Percentiles rank a stretch among this genome's conserved stretches.
Conservation (phyloP, 2,797 vertebrate species). For the Telmatherina bonti region DNA sequence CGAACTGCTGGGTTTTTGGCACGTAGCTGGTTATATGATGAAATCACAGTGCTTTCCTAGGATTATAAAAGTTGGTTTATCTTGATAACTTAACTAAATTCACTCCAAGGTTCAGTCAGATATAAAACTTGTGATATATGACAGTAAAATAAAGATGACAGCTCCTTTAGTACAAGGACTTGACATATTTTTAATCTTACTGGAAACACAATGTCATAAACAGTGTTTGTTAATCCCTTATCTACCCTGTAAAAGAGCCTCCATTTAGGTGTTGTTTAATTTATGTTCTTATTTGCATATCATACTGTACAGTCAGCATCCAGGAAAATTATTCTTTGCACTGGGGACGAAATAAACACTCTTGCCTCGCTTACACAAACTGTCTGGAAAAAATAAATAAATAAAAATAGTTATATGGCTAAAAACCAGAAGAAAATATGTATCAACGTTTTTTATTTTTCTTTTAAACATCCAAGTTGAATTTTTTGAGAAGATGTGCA, state of each 20-base stretch:
- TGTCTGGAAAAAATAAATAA: too few species aligned
- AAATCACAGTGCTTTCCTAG: conserved; percentile 61
- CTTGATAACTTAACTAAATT: conserved; percentile 58
- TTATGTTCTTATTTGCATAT: background rate
- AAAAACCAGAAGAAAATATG: too few species aligned
- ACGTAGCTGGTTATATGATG: conserved; percentile 60
- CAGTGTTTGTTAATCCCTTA: conserved; percentile 4
- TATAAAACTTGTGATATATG: conserved; percentile 42
- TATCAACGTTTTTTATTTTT: too few species aligned
- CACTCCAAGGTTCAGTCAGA: conserved; percentile 59
- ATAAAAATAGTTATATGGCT: too few species aligned
- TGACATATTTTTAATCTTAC: conserved; percentile 29
- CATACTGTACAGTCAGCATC: background rate
- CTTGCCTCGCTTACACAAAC: background rate
- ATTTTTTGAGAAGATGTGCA: too few species aligned
- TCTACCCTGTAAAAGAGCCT: background rate
- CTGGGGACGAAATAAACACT: background rate
- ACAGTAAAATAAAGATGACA: conserved; percentile 23
- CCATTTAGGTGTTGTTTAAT: background rate
- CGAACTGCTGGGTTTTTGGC: conserved; percentile 63
- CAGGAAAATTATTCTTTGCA: background rate
- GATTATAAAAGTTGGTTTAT: conserved; percentile 46
- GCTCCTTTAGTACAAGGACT: conserved; percentile 19
- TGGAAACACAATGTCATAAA: conserved; percentile 1
- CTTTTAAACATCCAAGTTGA: too few species aligned